Conservation (phyloP, 2,888 invertebrate genomes). For the Tetragonisca angustula region DNA sequence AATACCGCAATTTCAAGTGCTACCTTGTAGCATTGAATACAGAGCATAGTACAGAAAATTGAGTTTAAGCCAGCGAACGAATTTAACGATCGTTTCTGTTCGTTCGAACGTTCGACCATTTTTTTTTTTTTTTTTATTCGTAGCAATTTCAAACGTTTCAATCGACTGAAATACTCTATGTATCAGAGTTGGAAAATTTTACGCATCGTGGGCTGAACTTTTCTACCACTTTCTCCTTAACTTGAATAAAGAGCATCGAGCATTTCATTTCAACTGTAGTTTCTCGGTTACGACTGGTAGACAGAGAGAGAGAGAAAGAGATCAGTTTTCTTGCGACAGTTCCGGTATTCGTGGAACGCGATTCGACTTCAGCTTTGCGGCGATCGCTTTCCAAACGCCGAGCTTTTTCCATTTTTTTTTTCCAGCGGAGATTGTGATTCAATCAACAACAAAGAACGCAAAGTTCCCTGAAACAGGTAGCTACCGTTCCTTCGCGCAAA, state of each 20-base stretch:
- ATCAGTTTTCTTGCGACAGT: slow-evolving; percentile 55
- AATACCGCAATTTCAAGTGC: background rate
- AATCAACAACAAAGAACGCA: slow-evolving; percentile 2
- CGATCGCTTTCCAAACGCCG: slow-evolving; percentile 45
- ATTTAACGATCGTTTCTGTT: background rate
- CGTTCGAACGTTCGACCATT: background rate
- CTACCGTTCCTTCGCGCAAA: slow-evolving; percentile 36
- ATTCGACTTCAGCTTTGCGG: slow-evolving; percentile 32
- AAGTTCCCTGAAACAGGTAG: slow-evolving; percentile 18
- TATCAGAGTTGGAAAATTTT: slow-evolving; percentile 34
- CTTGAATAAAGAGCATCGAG: slow-evolving; percentile 22
- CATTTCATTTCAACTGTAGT: background rate
- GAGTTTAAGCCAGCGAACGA: background rate
- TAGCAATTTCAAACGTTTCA: background rate
- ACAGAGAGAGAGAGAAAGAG: background rate
- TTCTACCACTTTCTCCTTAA: slow-evolving; percentile 47
- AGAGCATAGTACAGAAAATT: background rate
- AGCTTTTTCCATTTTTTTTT: slow-evolving; percentile 13
- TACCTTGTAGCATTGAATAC: background rate
- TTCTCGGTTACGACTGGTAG: background rate
- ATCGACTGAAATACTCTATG: slow-evolving; percentile 10
- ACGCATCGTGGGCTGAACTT: slow-evolving; percentile 45
- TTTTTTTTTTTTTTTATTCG: background rate
- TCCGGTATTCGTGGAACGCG: slow-evolving; percentile 53
- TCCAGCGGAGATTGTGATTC: slow-evolving; percentile 32